Conservation (phyloP, 2,113 vertebrate genomes). For the Hydrolagus affinis region DNA sequence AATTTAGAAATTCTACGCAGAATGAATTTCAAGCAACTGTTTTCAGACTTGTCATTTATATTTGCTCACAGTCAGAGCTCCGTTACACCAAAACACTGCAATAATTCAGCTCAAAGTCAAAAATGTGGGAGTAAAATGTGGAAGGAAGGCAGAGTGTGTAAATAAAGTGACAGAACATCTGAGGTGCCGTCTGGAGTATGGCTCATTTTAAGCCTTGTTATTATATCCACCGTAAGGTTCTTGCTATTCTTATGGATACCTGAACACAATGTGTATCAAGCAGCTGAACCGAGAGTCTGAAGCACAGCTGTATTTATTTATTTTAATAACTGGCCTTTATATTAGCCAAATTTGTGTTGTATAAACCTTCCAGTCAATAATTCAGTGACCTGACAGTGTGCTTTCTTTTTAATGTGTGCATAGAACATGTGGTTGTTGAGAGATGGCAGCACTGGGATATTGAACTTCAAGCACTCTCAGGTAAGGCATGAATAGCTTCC, state of each 20-base stretch:
- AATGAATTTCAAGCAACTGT: background rate
- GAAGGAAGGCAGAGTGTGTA: background rate
- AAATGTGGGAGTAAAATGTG: background rate
- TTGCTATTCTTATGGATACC: background rate
- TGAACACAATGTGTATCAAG: background rate
- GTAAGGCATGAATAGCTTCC: constrained; percentile 20
- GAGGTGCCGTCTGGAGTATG: background rate
- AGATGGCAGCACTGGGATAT: background rate
- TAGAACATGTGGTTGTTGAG: background rate
- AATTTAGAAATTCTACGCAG: background rate
- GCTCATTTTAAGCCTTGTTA: background rate
- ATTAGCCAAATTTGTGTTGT: background rate
- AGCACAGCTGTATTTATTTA: background rate
- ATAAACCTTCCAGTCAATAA: background rate
- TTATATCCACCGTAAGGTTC: background rate
- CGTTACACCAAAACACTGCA: background rate
- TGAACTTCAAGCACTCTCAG: background rate
- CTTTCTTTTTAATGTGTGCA: background rate
- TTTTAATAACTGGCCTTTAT: background rate
- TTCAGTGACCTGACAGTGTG: background rate
- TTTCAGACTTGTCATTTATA: background rate
- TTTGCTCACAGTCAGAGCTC: background rate
- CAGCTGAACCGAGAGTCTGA: background rate
- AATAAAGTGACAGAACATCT: background rate
- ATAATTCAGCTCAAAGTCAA: background rate